phyloP scores from a whole-genome alignment of 2,797 vertebrate genomes.

The Todus mexicanus region DNA sequence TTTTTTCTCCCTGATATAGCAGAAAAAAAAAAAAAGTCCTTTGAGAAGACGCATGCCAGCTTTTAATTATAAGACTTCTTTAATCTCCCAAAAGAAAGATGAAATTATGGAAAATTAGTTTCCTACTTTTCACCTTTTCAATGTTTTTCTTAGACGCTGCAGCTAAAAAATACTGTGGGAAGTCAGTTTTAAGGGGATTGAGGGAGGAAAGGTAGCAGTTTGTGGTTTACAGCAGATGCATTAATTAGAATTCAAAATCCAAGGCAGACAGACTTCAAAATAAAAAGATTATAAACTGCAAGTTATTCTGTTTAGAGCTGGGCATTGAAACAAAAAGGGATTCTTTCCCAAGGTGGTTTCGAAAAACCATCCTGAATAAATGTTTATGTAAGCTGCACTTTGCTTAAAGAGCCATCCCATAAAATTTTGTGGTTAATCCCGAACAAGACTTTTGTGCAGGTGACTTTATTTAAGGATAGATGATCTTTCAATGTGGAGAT shows the following conservation, averaged over 20 bases:
- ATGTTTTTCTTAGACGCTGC: too few relatives aligned
- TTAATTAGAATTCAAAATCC: constrained; percentile 8
- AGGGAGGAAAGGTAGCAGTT: not conserved
- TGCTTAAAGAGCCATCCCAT: not conserved
- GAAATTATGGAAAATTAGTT: not conserved
- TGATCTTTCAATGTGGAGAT: not conserved
- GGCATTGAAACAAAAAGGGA: not conserved
- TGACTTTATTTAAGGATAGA: not conserved
- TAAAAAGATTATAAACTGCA: not conserved
- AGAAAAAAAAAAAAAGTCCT: not conserved
- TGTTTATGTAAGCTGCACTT: not conserved
- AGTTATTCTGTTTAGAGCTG: not conserved
- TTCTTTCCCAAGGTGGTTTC: not conserved
- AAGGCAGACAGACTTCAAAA: not conserved
- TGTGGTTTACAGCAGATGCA: not conserved
- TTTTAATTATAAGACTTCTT: not conserved
- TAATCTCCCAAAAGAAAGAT: not conserved
- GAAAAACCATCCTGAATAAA: not conserved
- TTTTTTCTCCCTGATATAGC: not conserved
- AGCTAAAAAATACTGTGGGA: not conserved
- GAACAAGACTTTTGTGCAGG: not conserved
- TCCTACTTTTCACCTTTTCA: not conserved
- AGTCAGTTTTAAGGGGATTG: not conserved
- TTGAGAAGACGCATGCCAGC: not conserved
- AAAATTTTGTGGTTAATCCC: not conserved